A percentile compares a stretch with the other conserved stretches of the same genome.
Conservation (phyloP, 2,113 vertebrate genomes). For the Cariama cristata region DNA sequence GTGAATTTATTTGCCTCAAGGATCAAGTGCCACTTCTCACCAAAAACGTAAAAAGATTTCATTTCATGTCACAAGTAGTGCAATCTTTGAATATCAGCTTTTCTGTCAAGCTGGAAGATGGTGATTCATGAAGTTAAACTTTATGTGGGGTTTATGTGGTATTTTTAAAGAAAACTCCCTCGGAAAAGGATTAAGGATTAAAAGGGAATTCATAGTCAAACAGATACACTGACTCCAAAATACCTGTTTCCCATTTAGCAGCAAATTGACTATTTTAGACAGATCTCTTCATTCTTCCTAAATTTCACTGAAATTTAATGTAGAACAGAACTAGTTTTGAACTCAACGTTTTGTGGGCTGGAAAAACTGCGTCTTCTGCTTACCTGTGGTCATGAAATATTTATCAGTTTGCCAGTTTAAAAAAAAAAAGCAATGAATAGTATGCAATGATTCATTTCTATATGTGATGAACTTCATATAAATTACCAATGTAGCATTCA, state of each 20-base stretch:
- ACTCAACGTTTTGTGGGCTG: neutral
- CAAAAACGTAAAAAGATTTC: slow-evolving; percentile 26
- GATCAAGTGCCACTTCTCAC: slow-evolving; percentile 47
- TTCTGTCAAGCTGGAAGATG: neutral
- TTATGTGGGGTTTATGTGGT: too few species aligned
- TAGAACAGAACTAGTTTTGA: slow-evolving; percentile 1
- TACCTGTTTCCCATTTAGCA: neutral
- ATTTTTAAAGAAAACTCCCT: neutral
- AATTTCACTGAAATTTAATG: neutral
- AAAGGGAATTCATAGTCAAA: neutral
- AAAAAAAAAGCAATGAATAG: neutral
- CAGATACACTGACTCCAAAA: neutral
- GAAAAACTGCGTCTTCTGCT: slow-evolving; percentile 1
- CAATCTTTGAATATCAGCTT: slow-evolving; percentile 7
- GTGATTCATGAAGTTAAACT: slow-evolving; percentile 12
- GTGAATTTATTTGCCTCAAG: slow-evolving; percentile 33
- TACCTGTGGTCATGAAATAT: neutral
- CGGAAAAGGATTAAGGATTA: neutral
- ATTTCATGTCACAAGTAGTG: slow-evolving; percentile 6
- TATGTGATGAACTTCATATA: neutral
- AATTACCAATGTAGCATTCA: neutral
- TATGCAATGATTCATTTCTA: neutral
- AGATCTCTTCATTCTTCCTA: neutral
- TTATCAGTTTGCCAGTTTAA: neutral
- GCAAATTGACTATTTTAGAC: neutral